phyloP scores from a whole-genome alignment of 2,888 invertebrate species.

The Carpatolechia fugitivella region DNA sequence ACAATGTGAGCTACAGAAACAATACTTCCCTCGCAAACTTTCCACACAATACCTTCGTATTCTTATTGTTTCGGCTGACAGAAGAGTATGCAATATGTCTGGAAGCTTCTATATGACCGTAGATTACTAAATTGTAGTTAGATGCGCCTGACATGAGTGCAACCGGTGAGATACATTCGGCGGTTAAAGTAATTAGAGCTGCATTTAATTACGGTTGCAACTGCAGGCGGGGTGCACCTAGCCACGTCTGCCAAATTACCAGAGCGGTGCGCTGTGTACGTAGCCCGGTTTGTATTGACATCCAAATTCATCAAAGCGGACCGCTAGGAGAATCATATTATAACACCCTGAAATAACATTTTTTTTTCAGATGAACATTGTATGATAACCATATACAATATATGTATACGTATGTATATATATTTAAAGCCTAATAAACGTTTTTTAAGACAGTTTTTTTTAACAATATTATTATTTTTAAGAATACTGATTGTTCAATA shows the following conservation, averaged over 20 bases:
- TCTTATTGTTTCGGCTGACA: not conserved
- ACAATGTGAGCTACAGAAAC: not conserved
- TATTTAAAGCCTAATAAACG: too few species aligned
- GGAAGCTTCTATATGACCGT: not conserved
- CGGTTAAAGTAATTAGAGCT: conserved; percentile 1
- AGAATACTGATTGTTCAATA: too few species aligned
- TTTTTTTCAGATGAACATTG: too few species aligned
- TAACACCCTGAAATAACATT: too few species aligned
- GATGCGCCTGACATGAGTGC: not conserved
- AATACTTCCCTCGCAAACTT: not conserved
- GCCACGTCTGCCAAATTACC: not conserved
- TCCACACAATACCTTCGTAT: not conserved
- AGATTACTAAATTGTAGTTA: not conserved
- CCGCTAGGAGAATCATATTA: too few species aligned
- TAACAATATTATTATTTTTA: too few species aligned
- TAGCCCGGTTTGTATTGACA: too few species aligned
- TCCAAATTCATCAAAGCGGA: too few species aligned
- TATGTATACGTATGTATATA: too few species aligned
- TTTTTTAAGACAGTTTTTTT: too few species aligned
- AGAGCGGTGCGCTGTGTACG: too few species aligned
- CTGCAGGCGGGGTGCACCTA: not conserved
- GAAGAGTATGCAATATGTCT: not conserved
- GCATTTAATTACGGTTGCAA: not conserved
- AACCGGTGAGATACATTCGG: not conserved
- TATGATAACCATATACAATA: too few species aligned